phyloP scores from a whole-genome alignment of 2,888 invertebrate genomes.

The Hydriomena furcata region DNA sequence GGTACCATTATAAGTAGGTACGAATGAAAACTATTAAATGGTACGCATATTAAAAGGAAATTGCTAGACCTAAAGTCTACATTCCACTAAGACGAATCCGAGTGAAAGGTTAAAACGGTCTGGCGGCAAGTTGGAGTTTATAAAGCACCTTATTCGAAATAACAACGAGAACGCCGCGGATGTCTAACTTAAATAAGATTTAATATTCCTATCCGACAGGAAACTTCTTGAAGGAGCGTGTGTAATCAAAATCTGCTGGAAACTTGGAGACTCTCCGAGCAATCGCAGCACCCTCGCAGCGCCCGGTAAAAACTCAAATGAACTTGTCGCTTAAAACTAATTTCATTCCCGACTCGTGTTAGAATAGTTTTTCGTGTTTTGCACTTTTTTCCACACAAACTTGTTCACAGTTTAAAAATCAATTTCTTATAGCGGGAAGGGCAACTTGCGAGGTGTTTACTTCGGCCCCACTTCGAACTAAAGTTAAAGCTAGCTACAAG shows the following conservation, averaged over 20 bases:
- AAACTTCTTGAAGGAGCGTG: conserved; percentile 79
- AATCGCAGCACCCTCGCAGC: conserved; percentile 66
- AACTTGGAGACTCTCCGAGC: conserved; percentile 77
- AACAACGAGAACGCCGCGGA: conserved; percentile 76
- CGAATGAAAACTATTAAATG: neutral
- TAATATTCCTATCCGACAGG: conserved; percentile 80
- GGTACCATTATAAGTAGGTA: too few relatives aligned
- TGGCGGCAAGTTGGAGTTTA: conserved; percentile 63
- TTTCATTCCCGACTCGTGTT: conserved; percentile 77
- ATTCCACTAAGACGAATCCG: conserved; percentile 48
- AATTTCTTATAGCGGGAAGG: conserved; percentile 69
- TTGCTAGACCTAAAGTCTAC: conserved; percentile 16
- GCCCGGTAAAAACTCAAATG: conserved; percentile 75
- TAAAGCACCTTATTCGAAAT: conserved; percentile 80
- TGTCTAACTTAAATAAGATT: conserved; percentile 83
- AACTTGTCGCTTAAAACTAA: conserved; percentile 82
- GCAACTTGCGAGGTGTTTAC: conserved; percentile 74
- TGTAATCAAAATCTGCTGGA: conserved; percentile 82
- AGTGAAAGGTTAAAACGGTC: conserved; percentile 64
- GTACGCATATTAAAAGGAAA: neutral
- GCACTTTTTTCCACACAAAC: conserved; percentile 59
- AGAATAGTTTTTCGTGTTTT: conserved; percentile 76
- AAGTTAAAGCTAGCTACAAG: conserved; percentile 58
- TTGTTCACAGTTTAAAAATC: conserved; percentile 79
- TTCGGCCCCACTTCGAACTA: conserved; percentile 52